Percentiles rank a stretch among this genome's conserved stretches.
Conservation (phyloP, 2,797 vertebrate genomes). For the Pygocentrus nattereri region DNA sequence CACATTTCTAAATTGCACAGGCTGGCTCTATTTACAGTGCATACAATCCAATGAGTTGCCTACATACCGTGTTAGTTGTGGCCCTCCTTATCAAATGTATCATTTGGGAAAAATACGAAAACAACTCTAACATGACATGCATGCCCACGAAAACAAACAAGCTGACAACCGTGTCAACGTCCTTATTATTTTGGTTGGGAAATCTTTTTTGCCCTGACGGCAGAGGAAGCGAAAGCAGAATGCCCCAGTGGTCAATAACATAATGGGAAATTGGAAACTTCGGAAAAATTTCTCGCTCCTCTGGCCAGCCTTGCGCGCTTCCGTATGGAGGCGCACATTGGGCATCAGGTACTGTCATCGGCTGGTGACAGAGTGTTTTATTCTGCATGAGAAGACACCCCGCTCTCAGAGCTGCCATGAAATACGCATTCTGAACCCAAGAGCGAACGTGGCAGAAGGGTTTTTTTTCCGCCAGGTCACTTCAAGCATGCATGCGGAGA, state of each 20-base stretch:
- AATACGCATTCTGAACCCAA: constrained; percentile 84
- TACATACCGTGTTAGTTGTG: constrained; percentile 17
- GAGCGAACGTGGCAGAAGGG: constrained; percentile 71
- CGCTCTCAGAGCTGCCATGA: constrained; percentile 87
- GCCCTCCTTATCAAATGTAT: constrained; percentile 35
- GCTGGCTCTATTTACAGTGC: constrained; percentile 12
- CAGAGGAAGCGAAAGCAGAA: constrained; percentile 54
- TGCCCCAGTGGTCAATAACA: constrained; percentile 66
- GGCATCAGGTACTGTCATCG: constrained; percentile 78
- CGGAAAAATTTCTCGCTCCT: constrained; percentile 62
- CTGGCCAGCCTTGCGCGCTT: constrained; percentile 74
- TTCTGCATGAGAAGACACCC: constrained; percentile 90
- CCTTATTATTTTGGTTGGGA: constrained; percentile 56
- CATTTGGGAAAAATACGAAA: constrained; percentile 28
- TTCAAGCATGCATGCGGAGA: constrained; percentile 76
- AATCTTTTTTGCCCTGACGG: constrained; percentile 42
- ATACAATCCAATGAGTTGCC: constrained; percentile 11
- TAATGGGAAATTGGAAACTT: constrained; percentile 68
- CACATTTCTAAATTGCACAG: background rate
- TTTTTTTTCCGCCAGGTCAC: constrained; percentile 47
- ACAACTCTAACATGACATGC: constrained; percentile 13
- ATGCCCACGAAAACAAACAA: constrained; percentile 35
- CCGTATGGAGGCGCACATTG: constrained; percentile 74
- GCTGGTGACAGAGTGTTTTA: constrained; percentile 88
- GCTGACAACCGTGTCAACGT: constrained; percentile 51